These are phyloP conservation scores for Rhabdornis inornatus DNA, from an alignment of 2,113 vertebrate genomes.

Conservation along the genomic window DNA sequence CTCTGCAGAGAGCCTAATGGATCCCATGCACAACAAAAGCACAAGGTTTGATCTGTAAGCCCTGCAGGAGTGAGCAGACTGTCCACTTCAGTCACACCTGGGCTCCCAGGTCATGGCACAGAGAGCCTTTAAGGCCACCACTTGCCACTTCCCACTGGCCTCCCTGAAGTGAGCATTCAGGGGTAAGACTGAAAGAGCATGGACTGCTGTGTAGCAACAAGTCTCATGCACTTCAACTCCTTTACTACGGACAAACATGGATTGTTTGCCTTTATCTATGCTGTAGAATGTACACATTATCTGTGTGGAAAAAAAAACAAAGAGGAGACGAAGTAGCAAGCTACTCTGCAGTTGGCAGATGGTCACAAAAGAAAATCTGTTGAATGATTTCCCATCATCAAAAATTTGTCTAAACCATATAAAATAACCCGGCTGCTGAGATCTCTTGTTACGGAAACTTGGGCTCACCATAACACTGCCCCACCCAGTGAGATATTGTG, in stretches of 20 bases:
- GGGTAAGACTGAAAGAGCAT: neutral
- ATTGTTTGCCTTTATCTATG: neutral
- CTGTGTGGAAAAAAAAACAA: neutral
- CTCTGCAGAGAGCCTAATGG: neutral
- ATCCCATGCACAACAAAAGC: neutral
- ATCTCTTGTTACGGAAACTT: neutral
- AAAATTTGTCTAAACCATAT: neutral
- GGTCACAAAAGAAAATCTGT: neutral
- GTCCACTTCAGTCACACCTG: neutral
- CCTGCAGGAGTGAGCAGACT: neutral
- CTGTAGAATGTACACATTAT: neutral
- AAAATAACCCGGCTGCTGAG: neutral
- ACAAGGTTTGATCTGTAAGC: neutral
- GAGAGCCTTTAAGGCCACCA: neutral
- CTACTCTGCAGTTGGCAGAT: neutral
- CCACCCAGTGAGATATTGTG: neutral
- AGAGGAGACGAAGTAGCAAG: rapidly evolving
- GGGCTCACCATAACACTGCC: neutral
- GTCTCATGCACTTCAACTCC: neutral
- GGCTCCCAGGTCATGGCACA: rapidly evolving
- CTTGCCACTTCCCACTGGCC: rapidly evolving
- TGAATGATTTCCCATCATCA: neutral
- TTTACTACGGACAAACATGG: neutral
- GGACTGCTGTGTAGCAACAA: neutral
- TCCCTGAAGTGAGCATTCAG: neutral